Evolutionary conservation across 2,113 vertebrate species (phyloP).

Genomic region (Kryptolebias marmoratus): DNA sequence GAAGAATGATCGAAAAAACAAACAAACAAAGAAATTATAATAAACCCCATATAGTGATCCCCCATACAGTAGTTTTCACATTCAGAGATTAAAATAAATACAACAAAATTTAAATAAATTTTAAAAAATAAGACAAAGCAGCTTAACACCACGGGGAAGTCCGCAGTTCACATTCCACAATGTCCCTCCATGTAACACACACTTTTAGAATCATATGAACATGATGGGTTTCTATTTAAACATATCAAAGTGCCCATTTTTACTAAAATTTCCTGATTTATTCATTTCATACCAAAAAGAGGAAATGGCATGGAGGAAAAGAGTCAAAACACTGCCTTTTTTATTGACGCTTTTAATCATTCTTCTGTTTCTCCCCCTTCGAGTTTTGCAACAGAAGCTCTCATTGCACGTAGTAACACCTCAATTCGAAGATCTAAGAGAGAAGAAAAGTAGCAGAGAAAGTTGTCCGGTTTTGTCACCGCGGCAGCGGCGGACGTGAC

Average conservation of each 20-base stretch:
- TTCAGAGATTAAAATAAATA: slow-evolving; percentile 84
- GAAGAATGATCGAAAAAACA: slow-evolving; percentile 83
- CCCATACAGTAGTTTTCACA: slow-evolving; percentile 90
- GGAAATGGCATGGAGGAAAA: slow-evolving; percentile 92
- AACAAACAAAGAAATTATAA: slow-evolving; percentile 80
- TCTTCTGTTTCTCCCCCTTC: slow-evolving; percentile 68
- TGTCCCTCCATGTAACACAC: slow-evolving; percentile 78
- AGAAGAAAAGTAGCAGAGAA: slow-evolving; percentile 73
- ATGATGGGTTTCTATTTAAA: slow-evolving; percentile 93
- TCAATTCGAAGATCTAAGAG: slow-evolving; percentile 83
- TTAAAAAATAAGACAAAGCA: slow-evolving; percentile 71
- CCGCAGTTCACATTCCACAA: slow-evolving; percentile 83
- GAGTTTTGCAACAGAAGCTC: slow-evolving; percentile 83
- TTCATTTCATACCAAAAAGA: slow-evolving; percentile 98
- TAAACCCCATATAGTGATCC: slow-evolving; percentile 80
- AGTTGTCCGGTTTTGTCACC: slow-evolving; percentile 84
- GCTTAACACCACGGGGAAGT: slow-evolving; percentile 81
- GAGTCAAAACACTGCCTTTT: slow-evolving; percentile 81
- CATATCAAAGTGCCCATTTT: slow-evolving; percentile 98
- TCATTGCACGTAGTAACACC: slow-evolving; percentile 83
- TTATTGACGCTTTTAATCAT: slow-evolving; percentile 60
- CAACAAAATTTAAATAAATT: slow-evolving; percentile 10
- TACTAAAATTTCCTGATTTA: slow-evolving; percentile 98
- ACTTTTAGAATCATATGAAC: slow-evolving; percentile 87
- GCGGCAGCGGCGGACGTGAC: slow-evolving; percentile 55